Conservation (phyloP, 2,113 vertebrate species). For the Alethe castanea region DNA sequence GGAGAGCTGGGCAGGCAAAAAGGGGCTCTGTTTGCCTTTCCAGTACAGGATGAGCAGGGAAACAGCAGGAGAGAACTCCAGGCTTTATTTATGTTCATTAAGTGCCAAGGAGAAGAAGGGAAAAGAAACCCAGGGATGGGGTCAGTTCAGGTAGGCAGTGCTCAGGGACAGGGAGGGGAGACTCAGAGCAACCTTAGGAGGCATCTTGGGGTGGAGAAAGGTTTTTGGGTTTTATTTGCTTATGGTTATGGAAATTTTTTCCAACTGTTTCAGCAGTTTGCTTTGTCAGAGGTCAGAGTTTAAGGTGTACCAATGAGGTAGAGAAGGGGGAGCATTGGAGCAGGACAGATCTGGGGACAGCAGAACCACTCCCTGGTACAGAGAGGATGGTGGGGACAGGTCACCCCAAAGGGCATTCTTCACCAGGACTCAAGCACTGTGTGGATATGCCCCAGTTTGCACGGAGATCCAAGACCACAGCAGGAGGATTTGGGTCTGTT, state of each 20-base stretch:
- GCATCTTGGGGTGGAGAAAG: background rate
- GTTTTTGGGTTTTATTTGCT: background rate
- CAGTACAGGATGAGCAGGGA: background rate
- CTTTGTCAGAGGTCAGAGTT: background rate
- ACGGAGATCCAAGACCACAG: background rate
- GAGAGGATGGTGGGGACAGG: accelerated
- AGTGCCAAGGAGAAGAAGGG: background rate
- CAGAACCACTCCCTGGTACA: background rate
- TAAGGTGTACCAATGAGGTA: background rate
- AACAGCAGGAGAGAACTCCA: background rate
- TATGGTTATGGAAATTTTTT: background rate
- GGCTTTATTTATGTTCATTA: background rate
- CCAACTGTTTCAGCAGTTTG: accelerated
- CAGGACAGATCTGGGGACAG: background rate
- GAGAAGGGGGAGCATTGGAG: background rate
- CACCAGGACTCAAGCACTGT: accelerated
- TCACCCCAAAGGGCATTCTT: background rate
- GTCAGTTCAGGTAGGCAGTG: accelerated
- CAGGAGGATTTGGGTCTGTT: background rate
- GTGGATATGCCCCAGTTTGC: accelerated
- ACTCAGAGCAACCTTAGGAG: background rate
- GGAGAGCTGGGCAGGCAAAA: background rate
- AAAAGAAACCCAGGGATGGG: background rate
- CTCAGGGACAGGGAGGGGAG: background rate
- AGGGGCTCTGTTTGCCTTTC: background rate